Evolutionary conservation across 2,888 invertebrate species (phyloP).

Genomic region (Cistogaster globosa): DNA sequence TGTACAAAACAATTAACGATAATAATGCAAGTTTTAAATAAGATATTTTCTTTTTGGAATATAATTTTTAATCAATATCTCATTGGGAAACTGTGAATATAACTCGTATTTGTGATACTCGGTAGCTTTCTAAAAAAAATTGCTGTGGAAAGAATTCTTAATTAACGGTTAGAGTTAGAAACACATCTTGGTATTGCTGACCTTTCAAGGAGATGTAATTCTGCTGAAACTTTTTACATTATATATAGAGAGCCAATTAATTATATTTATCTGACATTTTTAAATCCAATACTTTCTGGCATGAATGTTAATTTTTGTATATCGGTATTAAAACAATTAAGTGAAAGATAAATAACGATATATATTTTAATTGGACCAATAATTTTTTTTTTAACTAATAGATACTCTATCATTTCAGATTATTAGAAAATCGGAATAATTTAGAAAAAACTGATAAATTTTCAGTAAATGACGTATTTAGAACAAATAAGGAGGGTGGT

Average conservation of each 20-base stretch:
- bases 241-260: constrained; percentile 1
- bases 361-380: too few species aligned
- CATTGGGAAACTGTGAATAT: background rate
- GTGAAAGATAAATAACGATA: too few species aligned
- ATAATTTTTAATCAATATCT: background rate
- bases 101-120: constrained; percentile 3
- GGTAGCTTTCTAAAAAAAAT: background rate
- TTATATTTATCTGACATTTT: constrained; percentile 1
- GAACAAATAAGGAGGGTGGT: too few species aligned
- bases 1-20: background rate
- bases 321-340: too few species aligned
- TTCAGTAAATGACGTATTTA: too few species aligned
- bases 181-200: background rate
- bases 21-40: background rate
- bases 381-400: too few species aligned
- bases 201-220: background rate
- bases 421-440: too few species aligned
- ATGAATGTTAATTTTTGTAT: background rate
- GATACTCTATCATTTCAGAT: too few species aligned
- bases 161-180: background rate
- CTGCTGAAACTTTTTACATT: background rate
- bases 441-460: too few species aligned
- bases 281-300: background rate
- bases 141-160: background rate
- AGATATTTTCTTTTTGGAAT: background rate